These are phyloP conservation scores for Coregonus clupeaformis DNA, from an alignment of 2,113 vertebrate species.

Conservation along the genomic window DNA sequence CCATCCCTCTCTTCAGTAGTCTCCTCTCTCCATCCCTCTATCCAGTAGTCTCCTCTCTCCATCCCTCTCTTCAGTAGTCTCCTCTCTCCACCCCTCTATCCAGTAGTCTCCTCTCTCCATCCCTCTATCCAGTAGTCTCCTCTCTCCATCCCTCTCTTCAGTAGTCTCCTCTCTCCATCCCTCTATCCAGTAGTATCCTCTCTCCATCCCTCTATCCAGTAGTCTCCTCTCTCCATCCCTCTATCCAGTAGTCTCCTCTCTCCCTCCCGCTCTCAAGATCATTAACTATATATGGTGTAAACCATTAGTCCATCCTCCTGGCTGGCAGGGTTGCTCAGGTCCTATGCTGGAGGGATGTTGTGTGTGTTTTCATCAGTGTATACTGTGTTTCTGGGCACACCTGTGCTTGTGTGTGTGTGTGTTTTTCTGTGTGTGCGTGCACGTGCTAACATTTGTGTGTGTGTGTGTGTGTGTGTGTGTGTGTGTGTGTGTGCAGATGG, in stretches of 20 bases:
- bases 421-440: neutral
- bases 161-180: no score
- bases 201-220: no score
- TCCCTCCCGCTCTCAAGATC: neutral
- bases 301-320: constrained; percentile 24
- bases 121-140: no score
- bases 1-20: no score
- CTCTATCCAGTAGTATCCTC: no score
- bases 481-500: constrained; percentile 1
- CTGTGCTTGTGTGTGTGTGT: constrained; percentile 9
- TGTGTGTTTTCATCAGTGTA: constrained; percentile 1
- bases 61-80: no score
- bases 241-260: neutral
- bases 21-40: no score
- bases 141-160: no score
- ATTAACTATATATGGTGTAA: constrained; percentile 29
- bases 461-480: constrained; percentile 14
- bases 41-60: no score
- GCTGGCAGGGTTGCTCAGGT: constrained; percentile 8
- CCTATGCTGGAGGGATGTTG: neutral
- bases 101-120: no score
- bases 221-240: no score
- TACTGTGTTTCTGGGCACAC: neutral
- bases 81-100: no score
- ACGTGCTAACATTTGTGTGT: neutral